Percentiles rank a stretch among this genome's conserved stretches.
phyloP scores from a whole-genome alignment of 2,113 vertebrate species.

The Peromyscus polionotus region DNA sequence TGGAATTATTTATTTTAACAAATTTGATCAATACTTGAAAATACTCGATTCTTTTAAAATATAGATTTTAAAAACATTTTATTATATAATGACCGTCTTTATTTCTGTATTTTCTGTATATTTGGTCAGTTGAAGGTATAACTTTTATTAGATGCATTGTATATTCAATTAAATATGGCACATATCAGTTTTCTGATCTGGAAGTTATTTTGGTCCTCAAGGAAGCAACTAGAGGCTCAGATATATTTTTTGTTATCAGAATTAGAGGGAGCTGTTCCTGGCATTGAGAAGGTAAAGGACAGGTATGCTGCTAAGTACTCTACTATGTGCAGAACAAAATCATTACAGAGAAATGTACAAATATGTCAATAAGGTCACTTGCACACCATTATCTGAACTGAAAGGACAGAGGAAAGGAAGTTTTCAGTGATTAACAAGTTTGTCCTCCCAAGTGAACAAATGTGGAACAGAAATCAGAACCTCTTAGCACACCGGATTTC shows the following conservation, averaged over 20 bases:
- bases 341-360: not conserved
- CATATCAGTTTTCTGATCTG: not conserved
- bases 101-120: constrained; percentile 1
- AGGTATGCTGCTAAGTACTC: not conserved
- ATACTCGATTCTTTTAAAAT: not conserved
- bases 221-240: not conserved
- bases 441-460: not conserved
- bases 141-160: not conserved
- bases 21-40: not conserved
- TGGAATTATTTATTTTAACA: constrained; percentile 14
- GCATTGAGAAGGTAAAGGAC: not conserved
- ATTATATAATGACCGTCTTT: not conserved
- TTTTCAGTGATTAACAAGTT: not conserved
- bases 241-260: not conserved
- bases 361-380: not conserved
- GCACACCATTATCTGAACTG: not conserved
- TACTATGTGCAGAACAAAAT: too few relatives aligned
- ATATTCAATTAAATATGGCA: not conserved
- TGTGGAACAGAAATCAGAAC: not conserved
- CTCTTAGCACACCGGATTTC: not conserved
- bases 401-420: not conserved
- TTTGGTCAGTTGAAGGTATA: not conserved
- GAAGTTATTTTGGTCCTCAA: not conserved
- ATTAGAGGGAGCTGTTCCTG: not conserved
- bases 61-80: constrained; percentile 17